phyloP scores from a whole-genome alignment of 2,113 vertebrate genomes.

The Origma solitaria region DNA sequence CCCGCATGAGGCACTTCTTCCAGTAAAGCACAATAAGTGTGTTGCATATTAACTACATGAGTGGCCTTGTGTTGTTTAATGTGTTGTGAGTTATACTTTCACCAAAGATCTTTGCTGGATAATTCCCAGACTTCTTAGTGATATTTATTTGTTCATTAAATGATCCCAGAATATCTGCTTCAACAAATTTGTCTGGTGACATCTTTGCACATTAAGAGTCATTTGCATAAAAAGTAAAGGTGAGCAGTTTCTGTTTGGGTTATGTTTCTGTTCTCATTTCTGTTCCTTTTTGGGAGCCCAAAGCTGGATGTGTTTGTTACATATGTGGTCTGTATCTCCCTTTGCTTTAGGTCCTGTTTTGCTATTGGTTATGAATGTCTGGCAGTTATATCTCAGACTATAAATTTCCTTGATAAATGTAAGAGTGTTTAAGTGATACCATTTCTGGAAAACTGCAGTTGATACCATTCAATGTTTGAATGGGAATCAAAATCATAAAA shows the following conservation, averaged over 20 bases:
- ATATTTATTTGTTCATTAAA: conserved; percentile 48
- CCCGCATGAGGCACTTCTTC: neutral
- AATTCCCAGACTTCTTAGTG: neutral
- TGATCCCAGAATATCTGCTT: neutral
- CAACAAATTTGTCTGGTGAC: conserved; percentile 23
- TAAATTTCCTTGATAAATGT: neutral
- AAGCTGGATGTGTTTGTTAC: neutral
- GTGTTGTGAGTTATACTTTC: neutral
- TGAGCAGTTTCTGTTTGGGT: neutral
- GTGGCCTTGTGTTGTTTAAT: neutral
- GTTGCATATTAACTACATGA: neutral
- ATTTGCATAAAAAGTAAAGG: neutral
- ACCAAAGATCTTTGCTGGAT: neutral
- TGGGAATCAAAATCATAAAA: neutral
- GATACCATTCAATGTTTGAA: neutral
- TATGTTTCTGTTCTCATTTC: neutral
- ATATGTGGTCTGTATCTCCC: neutral
- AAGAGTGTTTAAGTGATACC: neutral
- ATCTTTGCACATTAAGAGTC: conserved; percentile 3
- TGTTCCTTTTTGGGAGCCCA: neutral
- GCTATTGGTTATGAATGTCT: neutral
- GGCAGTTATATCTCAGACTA: neutral
- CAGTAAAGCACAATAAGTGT: neutral
- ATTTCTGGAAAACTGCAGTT: neutral
- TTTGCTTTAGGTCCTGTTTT: conserved; percentile 24